A percentile compares a stretch with the other conserved stretches of the same genome.
Evolutionary conservation across 2,888 invertebrate species (phyloP).

Genomic region (Orthosia gothica): DNA sequence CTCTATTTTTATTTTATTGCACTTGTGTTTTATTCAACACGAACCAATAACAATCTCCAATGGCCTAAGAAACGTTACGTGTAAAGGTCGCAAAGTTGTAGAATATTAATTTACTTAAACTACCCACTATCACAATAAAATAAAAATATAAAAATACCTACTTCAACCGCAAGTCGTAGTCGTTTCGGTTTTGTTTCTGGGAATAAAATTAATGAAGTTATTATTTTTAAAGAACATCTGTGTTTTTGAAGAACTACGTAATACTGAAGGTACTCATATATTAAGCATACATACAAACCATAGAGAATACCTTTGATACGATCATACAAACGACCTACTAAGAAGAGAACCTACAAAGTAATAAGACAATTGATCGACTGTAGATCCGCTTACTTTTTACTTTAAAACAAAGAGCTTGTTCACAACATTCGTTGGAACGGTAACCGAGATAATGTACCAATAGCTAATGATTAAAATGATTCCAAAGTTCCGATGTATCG

Average conservation of each 20-base stretch:
- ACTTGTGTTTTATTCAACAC: conserved; percentile 34
- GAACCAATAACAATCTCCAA: conserved; percentile 47
- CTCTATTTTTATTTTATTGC: conserved; percentile 42
- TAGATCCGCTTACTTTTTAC: conserved; percentile 55
- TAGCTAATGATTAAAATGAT: conserved; percentile 61
- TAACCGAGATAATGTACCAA: conserved; percentile 48
- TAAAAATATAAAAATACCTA: conserved; percentile 32
- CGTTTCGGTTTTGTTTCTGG: conserved; percentile 20
- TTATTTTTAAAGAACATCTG: conserved; percentile 38
- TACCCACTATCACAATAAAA: conserved; percentile 19
- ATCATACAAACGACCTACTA: conserved; percentile 52
- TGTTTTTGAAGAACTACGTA: conserved; percentile 30
- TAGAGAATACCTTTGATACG: conserved; percentile 2
- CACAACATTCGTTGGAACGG: conserved; percentile 48
- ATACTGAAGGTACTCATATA: conserved; percentile 16
- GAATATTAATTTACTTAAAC: conserved; percentile 29
- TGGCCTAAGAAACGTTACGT: conserved; percentile 12
- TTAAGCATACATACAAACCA: background rate
- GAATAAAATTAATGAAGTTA: conserved; percentile 35
- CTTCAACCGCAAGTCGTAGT: conserved; percentile 7
- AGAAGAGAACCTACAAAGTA: conserved; percentile 56
- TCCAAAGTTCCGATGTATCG: conserved; percentile 57
- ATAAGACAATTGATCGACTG: conserved; percentile 59
- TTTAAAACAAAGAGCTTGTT: conserved; percentile 64
- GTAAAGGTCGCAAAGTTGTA: conserved; percentile 45